Percentiles rank a stretch among this genome's conserved stretches.
Conservation (phyloP, 2,113 vertebrate species). For the Chrysochloris asiatica region DNA sequence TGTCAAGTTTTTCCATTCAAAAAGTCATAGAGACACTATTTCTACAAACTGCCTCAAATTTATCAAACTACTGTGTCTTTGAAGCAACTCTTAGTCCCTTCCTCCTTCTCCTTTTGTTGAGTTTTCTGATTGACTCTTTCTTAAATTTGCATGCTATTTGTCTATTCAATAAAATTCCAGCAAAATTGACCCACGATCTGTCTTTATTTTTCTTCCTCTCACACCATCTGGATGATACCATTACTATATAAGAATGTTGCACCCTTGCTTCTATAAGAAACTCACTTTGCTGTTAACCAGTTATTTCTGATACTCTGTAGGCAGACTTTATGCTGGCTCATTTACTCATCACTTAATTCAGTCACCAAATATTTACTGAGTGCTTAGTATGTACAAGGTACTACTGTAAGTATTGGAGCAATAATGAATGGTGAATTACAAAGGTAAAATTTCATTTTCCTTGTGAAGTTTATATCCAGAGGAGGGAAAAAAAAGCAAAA, state of each 20-base stretch:
- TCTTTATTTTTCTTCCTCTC: background rate
- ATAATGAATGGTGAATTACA: background rate
- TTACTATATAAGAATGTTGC: background rate
- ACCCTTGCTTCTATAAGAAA: background rate
- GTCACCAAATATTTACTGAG: background rate
- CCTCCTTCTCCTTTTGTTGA: background rate
- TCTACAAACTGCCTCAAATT: background rate
- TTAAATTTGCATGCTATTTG: background rate
- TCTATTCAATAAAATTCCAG: background rate
- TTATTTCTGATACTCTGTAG: background rate
- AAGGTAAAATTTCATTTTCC: background rate
- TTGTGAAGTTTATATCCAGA: background rate
- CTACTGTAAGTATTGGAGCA: background rate
- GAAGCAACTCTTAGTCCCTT: background rate
- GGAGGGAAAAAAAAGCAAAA: background rate
- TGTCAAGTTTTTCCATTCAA: conserved; percentile 59
- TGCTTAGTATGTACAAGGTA: background rate
- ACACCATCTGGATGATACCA: background rate
- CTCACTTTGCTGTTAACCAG: background rate
- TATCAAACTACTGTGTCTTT: background rate
- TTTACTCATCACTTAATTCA: background rate
- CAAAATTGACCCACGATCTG: background rate
- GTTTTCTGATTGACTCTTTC: background rate
- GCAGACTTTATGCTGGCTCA: background rate
- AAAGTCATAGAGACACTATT: background rate